These are phyloP conservation scores for Horisme vitalbata DNA, from an alignment of 2,888 invertebrate species.

Conservation along the genomic window DNA sequence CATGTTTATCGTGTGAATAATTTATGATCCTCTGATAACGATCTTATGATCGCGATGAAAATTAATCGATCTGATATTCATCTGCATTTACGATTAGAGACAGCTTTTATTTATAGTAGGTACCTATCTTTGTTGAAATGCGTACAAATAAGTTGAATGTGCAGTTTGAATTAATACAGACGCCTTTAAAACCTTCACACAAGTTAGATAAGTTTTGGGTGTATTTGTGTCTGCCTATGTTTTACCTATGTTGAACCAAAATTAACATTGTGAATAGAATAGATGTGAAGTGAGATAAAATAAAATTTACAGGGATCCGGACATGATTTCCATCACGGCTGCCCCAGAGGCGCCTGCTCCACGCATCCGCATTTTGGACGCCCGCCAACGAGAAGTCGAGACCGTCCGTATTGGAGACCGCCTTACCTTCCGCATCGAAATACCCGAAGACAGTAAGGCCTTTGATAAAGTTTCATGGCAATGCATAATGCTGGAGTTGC, in stretches of 20 bases:
- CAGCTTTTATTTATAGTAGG: slow-evolving; percentile 14
- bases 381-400: slow-evolving; percentile 93
- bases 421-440: slow-evolving; percentile 97
- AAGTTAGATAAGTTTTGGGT: background rate
- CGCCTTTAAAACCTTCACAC: background rate
- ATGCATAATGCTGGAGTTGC: slow-evolving; percentile 9
- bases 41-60: slow-evolving; percentile 23
- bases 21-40: slow-evolving; percentile 20
- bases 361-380: slow-evolving; percentile 95
- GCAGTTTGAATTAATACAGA: background rate
- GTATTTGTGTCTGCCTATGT: background rate
- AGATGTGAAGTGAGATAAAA: too few relatives aligned
- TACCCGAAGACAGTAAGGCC: slow-evolving; percentile 95
- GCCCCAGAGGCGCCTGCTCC: slow-evolving; percentile 97
- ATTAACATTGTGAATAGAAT: too few relatives aligned
- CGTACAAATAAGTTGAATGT: slow-evolving; percentile 3
- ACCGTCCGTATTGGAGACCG: slow-evolving; percentile 97
- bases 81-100: slow-evolving; percentile 14
- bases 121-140: slow-evolving; percentile 9
- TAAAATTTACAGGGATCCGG: slow-evolving; percentile 88
- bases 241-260: too few relatives aligned
- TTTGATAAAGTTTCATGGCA: slow-evolving; percentile 5
- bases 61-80: slow-evolving; percentile 19
- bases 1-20: slow-evolving; percentile 40
- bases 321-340: slow-evolving; percentile 97